A percentile compares a stretch with the other conserved stretches of the same genome.
phyloP scores from a whole-genome alignment of 2,797 vertebrate species.

The Poeciliopsis presidionis region DNA sequence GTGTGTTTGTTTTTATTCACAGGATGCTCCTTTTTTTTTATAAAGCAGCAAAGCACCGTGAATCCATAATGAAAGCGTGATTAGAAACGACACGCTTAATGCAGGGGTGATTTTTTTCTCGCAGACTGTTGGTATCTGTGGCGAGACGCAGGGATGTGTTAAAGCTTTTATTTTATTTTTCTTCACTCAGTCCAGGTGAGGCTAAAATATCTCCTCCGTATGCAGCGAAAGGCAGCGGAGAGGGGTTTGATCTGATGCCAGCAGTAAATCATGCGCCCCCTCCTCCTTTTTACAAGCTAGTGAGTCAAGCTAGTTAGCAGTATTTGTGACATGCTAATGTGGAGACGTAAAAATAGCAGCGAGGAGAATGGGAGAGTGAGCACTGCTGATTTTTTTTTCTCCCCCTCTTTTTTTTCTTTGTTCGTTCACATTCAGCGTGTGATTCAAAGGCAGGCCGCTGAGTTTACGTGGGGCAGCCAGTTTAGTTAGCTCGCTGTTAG shows the following conservation, averaged over 20 bases:
- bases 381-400: background rate
- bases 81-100: background rate
- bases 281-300: conserved; percentile 34
- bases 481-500: conserved; percentile 28
- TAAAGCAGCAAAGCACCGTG: conserved; percentile 8
- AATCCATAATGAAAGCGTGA: conserved; percentile 1
- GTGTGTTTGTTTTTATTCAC: conserved; percentile 61
- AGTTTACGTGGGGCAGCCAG: conserved; percentile 12
- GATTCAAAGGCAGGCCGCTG: background rate
- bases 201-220: conserved; percentile 16
- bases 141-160: background rate
- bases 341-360: background rate
- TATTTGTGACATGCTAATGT: conserved; percentile 40
- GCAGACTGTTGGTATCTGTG: background rate
- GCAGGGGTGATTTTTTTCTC: background rate
- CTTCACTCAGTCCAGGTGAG: conserved; percentile 47
- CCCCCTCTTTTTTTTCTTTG: background rate
- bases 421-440: conserved; percentile 12
- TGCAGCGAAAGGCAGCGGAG: background rate
- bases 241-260: conserved; percentile 27
- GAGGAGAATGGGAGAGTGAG: background rate
- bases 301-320: conserved; percentile 57
- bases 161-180: background rate
- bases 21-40: conserved; percentile 35
- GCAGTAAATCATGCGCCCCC: conserved; percentile 59